These are phyloP conservation scores for Sphaeridia pumilis DNA, from an alignment of 2,888 invertebrate species.

Conservation along the genomic window DNA sequence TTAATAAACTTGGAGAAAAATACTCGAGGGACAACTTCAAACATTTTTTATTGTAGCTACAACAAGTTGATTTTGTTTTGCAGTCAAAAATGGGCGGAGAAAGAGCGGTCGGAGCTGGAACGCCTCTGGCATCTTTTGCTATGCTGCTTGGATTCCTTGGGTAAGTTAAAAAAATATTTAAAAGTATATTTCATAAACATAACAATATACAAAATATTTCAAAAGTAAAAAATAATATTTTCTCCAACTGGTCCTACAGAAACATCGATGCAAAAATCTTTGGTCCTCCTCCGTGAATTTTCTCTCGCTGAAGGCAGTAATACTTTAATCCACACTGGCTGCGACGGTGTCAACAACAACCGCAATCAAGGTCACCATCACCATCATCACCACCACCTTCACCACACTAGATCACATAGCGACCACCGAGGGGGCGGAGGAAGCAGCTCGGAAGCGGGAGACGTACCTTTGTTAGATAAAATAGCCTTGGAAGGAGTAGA, in stretches of 20 bases:
- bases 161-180: too few relatives aligned
- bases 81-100: conserved; percentile 35
- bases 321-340: conserved; percentile 37
- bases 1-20: too few relatives aligned
- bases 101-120: conserved; percentile 36
- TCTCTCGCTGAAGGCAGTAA: conserved; percentile 37
- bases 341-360: conserved; percentile 33
- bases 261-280: conserved; percentile 37
- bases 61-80: conserved; percentile 6
- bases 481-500: conserved; percentile 37
- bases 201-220: too few relatives aligned
- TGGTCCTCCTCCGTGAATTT: conserved; percentile 37
- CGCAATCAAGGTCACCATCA: conserved; percentile 22
- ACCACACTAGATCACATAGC: too few relatives aligned
- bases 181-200: too few relatives aligned
- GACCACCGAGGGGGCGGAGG: conserved; percentile 3
- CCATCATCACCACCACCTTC: conserved; percentile 11
- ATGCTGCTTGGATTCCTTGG: conserved; percentile 37
- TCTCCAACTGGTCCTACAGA: too few relatives aligned
- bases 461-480: conserved; percentile 36
- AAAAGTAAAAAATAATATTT: too few relatives aligned
- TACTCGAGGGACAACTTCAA: too few relatives aligned
- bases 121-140: conserved; percentile 37
- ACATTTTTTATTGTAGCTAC: too few relatives aligned
- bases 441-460: conserved; percentile 20